Percentiles rank a stretch among this genome's conserved stretches.
Conservation (phyloP, 2,113 vertebrate species). For the Stomatorhinus ivindoensis region DNA sequence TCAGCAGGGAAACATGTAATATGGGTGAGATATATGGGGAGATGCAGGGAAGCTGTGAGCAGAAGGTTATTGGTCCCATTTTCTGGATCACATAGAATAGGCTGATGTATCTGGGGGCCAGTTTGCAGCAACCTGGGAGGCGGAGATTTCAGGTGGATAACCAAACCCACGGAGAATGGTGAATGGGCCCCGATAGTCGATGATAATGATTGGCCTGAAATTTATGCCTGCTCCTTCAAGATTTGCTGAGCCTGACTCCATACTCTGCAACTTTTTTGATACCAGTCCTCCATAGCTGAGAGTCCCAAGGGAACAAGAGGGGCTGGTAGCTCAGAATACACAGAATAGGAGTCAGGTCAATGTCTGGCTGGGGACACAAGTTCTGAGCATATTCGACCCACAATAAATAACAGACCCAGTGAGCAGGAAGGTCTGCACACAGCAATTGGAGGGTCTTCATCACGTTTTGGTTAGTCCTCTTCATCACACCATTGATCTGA, state of each 20-base stretch:
- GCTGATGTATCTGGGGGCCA: neutral
- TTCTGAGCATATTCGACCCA: neutral
- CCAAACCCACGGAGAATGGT: neutral
- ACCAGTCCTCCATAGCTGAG: neutral
- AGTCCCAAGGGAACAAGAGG: neutral
- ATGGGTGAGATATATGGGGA: neutral
- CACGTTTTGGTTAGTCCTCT: neutral
- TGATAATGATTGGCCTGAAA: neutral
- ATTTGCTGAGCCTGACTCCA: neutral
- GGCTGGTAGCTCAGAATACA: neutral
- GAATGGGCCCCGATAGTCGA: neutral
- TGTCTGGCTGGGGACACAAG: neutral
- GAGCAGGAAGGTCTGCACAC: neutral
- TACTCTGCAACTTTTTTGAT: neutral
- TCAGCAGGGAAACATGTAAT: neutral
- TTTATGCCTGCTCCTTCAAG: neutral
- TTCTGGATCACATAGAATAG: neutral
- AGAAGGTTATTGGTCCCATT: neutral
- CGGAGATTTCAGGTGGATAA: neutral
- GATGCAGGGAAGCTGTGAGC: neutral
- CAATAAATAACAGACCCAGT: neutral
- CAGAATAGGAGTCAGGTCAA: neutral
- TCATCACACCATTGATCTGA: neutral
- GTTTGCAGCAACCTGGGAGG: neutral
- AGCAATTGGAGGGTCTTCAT: neutral